A percentile compares a stretch with the other conserved stretches of the same genome.
These are phyloP conservation scores for Notothenia rossii DNA, from an alignment of 2,113 vertebrate genomes.

Conservation along the genomic window DNA sequence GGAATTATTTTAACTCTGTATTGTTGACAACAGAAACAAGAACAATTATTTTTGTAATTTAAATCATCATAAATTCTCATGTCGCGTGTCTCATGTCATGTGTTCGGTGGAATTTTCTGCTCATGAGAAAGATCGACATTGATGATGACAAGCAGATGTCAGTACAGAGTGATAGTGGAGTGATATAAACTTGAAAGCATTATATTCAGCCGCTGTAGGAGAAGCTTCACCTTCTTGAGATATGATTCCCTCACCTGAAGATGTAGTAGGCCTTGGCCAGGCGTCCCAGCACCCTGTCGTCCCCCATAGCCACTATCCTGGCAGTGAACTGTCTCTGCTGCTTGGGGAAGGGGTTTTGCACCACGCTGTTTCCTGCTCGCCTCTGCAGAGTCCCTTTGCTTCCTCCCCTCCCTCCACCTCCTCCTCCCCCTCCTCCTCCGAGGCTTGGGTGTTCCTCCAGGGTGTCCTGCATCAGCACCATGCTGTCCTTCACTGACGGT, in stretches of 20 bases:
- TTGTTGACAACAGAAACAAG: neutral
- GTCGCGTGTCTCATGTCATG: too few species aligned
- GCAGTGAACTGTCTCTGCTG: slow-evolving; percentile 88
- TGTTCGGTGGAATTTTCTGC: neutral
- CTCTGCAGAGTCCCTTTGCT: slow-evolving; percentile 77
- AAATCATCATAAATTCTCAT: too few species aligned
- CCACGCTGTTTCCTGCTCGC: slow-evolving; percentile 57
- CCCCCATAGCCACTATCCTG: slow-evolving; percentile 90
- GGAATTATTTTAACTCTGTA: neutral
- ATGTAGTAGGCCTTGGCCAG: slow-evolving; percentile 90
- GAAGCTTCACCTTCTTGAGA: neutral
- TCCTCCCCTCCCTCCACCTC: slow-evolving; percentile 38
- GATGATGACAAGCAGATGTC: neutral
- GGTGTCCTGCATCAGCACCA: slow-evolving; percentile 84
- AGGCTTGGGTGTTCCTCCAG: slow-evolving; percentile 70
- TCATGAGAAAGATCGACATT: neutral
- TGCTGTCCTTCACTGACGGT: slow-evolving; percentile 74
- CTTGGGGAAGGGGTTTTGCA: slow-evolving; percentile 71
- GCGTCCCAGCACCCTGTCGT: slow-evolving; percentile 89
- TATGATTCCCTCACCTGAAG: slow-evolving; percentile 84
- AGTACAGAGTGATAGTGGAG: neutral
- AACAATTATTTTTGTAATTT: too few species aligned
- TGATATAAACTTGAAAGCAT: neutral
- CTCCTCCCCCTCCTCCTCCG: slow-evolving; percentile 17
- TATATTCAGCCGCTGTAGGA: slow-evolving; percentile 2